Evolutionary conservation across 2,797 vertebrate species (phyloP).

Genomic region (Sylvia borin): DNA sequence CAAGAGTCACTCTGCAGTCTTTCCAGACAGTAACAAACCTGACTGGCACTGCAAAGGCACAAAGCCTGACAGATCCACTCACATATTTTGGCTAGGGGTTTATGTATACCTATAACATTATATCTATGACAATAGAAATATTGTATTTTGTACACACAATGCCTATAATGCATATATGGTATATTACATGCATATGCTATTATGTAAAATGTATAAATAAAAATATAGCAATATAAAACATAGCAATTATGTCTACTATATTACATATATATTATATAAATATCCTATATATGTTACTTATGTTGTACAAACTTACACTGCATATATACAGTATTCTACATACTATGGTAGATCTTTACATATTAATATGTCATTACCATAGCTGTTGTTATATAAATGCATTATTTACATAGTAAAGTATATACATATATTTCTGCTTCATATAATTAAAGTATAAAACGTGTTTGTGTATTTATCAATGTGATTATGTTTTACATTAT

Average conservation of each 20-base stretch:
- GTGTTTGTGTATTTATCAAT: not conserved
- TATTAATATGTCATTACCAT: not conserved
- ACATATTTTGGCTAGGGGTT: not conserved
- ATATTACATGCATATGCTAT: not conserved
- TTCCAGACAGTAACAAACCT: not conserved
- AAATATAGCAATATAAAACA: not conserved
- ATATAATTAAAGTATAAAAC: not conserved
- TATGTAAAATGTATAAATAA: not conserved
- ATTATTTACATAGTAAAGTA: not conserved
- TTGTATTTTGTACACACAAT: not conserved
- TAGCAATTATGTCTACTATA: too few relatives aligned
- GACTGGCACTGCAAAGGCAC: not conserved
- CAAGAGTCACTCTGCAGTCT: not conserved
- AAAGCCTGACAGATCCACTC: not conserved
- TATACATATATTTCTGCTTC: not conserved
- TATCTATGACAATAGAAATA: not conserved
- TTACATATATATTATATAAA: not conserved
- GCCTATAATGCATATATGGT: not conserved
- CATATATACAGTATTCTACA: not conserved
- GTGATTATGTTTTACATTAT: not conserved
- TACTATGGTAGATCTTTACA: not conserved
- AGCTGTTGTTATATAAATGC: not conserved
- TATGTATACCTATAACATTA: not conserved
- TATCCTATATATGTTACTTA: not conserved
- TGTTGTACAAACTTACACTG: not conserved